phyloP scores from a whole-genome alignment of 2,888 invertebrate species.

The Morpho helenor region DNA sequence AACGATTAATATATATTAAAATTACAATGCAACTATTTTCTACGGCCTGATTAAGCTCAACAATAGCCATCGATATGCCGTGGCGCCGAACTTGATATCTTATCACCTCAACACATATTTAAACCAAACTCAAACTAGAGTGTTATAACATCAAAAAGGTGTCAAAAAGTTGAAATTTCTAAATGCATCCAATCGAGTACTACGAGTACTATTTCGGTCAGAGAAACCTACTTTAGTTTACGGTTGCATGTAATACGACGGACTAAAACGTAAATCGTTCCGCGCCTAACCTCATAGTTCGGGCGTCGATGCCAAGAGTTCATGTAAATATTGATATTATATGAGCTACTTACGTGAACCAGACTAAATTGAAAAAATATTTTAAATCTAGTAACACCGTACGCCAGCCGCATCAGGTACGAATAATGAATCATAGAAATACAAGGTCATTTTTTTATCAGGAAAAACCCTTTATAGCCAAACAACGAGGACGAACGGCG shows the following conservation, averaged over 20 bases:
- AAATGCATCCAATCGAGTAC: background rate
- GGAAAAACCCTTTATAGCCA: too few relatives aligned
- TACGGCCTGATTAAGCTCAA: too few relatives aligned
- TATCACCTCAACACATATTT: too few relatives aligned
- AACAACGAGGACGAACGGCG: too few relatives aligned
- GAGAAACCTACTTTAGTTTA: slow-evolving; percentile 43
- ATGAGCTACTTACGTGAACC: background rate
- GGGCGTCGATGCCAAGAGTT: slow-evolving; percentile 51
- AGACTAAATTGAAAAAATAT: background rate
- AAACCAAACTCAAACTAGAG: too few relatives aligned
- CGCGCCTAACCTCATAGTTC: slow-evolving; percentile 53
- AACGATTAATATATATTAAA: too few relatives aligned
- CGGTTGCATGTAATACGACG: slow-evolving; percentile 55
- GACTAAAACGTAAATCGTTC: slow-evolving; percentile 53
- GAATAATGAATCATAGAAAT: too few relatives aligned
- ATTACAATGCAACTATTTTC: too few relatives aligned
- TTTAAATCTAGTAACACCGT: background rate
- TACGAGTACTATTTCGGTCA: slow-evolving; percentile 39
- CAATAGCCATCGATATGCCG: too few relatives aligned
- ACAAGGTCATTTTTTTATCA: too few relatives aligned
- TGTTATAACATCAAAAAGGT: background rate
- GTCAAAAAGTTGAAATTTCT: background rate
- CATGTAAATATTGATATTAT: slow-evolving; percentile 47
- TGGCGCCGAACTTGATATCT: too few relatives aligned
- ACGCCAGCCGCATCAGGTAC: too few relatives aligned